Percentiles rank a stretch among this genome's conserved stretches.
Evolutionary conservation across 1,140 invertebrate genomes (phyloP).

Genomic region (Ericerus pela): DNA sequence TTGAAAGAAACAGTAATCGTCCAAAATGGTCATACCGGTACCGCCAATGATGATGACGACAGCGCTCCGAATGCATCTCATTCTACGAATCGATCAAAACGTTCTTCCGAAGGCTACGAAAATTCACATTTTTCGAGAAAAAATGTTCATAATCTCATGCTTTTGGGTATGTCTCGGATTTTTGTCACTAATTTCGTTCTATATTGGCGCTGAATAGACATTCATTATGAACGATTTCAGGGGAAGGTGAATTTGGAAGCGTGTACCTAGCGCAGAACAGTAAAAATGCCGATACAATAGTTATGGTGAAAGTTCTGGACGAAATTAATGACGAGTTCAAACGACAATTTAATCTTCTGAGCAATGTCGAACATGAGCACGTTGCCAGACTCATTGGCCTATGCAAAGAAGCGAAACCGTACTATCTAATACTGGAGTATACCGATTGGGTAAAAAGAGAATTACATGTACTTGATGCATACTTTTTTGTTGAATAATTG

Average conservation of each 20-base stretch:
- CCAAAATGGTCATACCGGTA: neutral
- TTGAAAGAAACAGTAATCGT: neutral
- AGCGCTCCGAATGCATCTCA: conserved; percentile 50
- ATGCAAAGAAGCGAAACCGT: conserved; percentile 67
- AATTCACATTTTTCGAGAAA: conserved; percentile 54
- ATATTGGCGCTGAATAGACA: conserved; percentile 10
- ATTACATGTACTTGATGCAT: neutral
- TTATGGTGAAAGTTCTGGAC: conserved; percentile 63
- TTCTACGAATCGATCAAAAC: conserved; percentile 47
- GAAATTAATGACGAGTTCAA: conserved; percentile 63
- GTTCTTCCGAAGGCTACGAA: conserved; percentile 54
- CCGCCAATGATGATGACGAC: no score
- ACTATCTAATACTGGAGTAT: conserved; percentile 78
- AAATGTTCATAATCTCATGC: conserved; percentile 61
- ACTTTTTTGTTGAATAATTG: neutral
- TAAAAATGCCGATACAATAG: conserved; percentile 29
- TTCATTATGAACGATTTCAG: conserved; percentile 34
- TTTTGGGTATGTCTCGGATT: conserved; percentile 41
- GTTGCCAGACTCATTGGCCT: conserved; percentile 63
- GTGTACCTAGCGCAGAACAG: conserved; percentile 58
- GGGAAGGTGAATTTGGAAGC: conserved; percentile 81
- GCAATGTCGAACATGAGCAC: conserved; percentile 62
- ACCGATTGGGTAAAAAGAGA: conserved; percentile 62
- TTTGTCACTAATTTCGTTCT: neutral
- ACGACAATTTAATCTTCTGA: conserved; percentile 70